Base-by-base conservation (phyloP, 1,140 invertebrate species). In the Pogonus chalceus region DNA sequence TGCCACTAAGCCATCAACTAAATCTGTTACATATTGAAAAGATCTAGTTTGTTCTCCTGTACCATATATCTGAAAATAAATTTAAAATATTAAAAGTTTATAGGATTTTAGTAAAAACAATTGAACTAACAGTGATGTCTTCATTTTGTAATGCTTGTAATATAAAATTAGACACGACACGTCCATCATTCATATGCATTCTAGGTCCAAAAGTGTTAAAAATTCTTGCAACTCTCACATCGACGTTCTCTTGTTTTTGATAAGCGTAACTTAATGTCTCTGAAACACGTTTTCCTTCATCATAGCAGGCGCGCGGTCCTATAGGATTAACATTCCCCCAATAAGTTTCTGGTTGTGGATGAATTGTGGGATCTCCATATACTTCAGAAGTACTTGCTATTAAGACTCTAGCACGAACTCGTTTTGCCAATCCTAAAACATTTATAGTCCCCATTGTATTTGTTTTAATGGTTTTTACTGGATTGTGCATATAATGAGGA, bases 321-420 rank as follows among this genome's bases (percentile, higher is more conserved):
- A 99, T 98, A 3, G 96, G 96, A 80, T 99, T 99, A 0, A 99
- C 96, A 71, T 98, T 88, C 4, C 96, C 96, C 95, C 95, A 99
- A 68, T 99, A 99, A 2, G 86, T 86, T 75, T 97, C 93, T 0
- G 87, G 80, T 65, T 98, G 94, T 3, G 94, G 94, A 79, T 96
- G 93, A 14, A 93, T 88, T 68, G 90, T 88, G n/a, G 94, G 94
- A 78, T 97, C 93, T 9, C 94, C 94, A 71, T 99, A 99, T 0
- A 99, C 90, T 75, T 99, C 97, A 2, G 94, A 98, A 23, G 96
- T 99, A 63, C 94, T 98, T 0, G 97, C 96, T 62, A 99, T 90
- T 35, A 99, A 75, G 49, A 99, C 84, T 68, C 85, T 86, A 20
- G 96, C 96, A 65, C 92, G 88, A 20, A 96, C 91, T 61, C 96